Evolutionary conservation across 2,888 invertebrate species (phyloP), one percentile per base, ranked within the genome.

Genomic region (Phaonia tiefii): DNA sequence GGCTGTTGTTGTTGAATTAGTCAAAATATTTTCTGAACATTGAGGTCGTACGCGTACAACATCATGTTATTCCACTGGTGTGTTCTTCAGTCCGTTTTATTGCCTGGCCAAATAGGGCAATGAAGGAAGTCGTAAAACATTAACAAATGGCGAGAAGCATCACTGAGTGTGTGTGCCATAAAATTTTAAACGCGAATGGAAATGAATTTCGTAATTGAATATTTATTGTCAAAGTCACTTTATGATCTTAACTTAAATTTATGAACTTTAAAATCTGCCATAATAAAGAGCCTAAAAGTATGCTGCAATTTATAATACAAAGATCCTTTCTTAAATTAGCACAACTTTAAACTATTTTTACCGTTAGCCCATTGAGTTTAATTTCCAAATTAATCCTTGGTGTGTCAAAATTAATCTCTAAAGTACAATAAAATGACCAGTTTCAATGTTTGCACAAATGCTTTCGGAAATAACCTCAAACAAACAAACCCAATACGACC

Each of bases 41-140:
- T 63, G 42, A 20, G 20, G 17, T 39, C 17, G 13, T 22, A 42
- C 60, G 8, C 31, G 8, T 8, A 46, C 56, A 58, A 44, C 58
- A 71, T 26, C 44, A 46, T 58, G 46, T 71, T 58, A 2, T 22
- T 13, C 20, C n/a, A 25, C 20, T 46, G n/a, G n/a, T 15, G 15
- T 46, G 17, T 15, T 31, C 31, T 31, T 5, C 17, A 3, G n/a
- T 17, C 17, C 17, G 46, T 46, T n/a, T 46, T 46, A 46, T 46
- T 46, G n/a, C 17, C 46, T 2, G 46, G 46, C 46, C 46, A 44
- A 31, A 10, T n/a, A 46, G n/a, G 17, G 46, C 46, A n/a, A 17
- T n/a, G 17, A 63, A 63, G 42, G 60, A 63, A 39, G 60, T 63
- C 39, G 42, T 63, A 63, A 63, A 63, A 42, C 22, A 63, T 63